Evolutionary conservation across 2,888 invertebrate species (phyloP), one percentile per base, ranked within the genome.

Genomic region (Craniophora ligustri): DNA sequence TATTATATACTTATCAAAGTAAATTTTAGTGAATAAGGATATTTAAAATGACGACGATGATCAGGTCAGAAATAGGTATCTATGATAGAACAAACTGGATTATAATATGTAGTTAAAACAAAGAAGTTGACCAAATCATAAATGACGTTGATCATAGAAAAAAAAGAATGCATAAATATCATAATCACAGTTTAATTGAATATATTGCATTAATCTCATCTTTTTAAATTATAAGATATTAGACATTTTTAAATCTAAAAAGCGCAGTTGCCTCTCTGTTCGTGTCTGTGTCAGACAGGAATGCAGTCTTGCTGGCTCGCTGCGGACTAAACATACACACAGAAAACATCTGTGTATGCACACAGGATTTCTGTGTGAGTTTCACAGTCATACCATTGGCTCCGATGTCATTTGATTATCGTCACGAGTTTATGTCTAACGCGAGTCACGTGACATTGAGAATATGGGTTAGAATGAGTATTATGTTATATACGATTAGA

Each of bases 281-380:
- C 57, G 15, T 23, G n/a, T 15, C 18, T 21, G 44, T 4, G 46
- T 54, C 30, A 15, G 39, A 38, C 67, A 80, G 86, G 88, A 88
- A 88, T 88, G 88, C 87, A 85, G 88, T 86, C 81, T 75, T 68
- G 76, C 85, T 75, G 76, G 82, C 69, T 50, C 4, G 38, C 53
- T 84, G 69, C 72, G 59, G 58, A 72, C 70, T 65, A 61, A 70
- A 74, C 76, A 47, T 69, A 48, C 73, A 59, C 76, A 69, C 76
- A 78, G 67, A 67, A n/a, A 32, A 30, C 44, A 60, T 40, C 48
- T 21, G 14, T 58, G 59, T 39, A 30, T 45, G 30, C 41, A 58
- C 31, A 50, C 44, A 42, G 66, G 36, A 55, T 16, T 26, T 14
- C 16, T 56, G 56, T 62, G 41, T 67, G 71, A 51, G 70, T 57